A percentile compares a stretch with the other conserved stretches of the same genome.
Conservation (phyloP, 1,140 invertebrate genomes). For the Gonioctena quinquepunctata region DNA sequence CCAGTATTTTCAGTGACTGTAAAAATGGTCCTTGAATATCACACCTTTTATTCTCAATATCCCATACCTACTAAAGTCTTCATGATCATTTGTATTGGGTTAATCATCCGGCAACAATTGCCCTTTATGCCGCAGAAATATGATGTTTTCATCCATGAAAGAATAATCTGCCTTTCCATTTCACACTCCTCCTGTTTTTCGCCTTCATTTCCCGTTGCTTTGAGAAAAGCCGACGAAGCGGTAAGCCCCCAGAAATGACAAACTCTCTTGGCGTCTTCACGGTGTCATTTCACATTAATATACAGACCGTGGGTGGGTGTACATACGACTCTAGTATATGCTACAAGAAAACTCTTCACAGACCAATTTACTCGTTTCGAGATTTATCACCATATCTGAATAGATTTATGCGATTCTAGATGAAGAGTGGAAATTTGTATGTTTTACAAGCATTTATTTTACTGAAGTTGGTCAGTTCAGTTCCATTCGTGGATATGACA, state of each 20-base stretch:
- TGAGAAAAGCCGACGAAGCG: constrained; percentile 13
- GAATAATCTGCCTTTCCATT: not conserved
- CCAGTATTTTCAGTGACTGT: no score
- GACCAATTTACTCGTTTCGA: constrained; percentile 26
- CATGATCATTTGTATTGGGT: no score
- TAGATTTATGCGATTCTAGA: constrained; percentile 27
- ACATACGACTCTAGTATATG: constrained; percentile 5
- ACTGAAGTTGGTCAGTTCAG: no score
- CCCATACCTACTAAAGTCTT: no score
- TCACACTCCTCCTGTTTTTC: not conserved
- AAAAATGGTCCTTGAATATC: no score
- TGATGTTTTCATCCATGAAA: not conserved
- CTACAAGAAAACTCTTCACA: constrained; percentile 8
- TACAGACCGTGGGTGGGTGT: constrained; percentile 25
- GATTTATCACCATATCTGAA: constrained; percentile 26
- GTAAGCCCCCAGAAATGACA: constrained; percentile 27
- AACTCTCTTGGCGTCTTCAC: constrained; percentile 24
- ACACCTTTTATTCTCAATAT: no score
- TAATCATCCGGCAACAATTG: no score
- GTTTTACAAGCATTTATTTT: no score
- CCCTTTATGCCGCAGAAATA: no score
- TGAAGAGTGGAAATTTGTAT: no score
- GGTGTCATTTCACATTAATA: constrained; percentile 28
- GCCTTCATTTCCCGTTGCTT: not conserved
- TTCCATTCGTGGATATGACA: no score